A percentile compares a stretch with the other conserved stretches of the same genome.
phyloP scores from a whole-genome alignment of 2,888 invertebrate genomes.

The Megastigmus dorsalis region DNA sequence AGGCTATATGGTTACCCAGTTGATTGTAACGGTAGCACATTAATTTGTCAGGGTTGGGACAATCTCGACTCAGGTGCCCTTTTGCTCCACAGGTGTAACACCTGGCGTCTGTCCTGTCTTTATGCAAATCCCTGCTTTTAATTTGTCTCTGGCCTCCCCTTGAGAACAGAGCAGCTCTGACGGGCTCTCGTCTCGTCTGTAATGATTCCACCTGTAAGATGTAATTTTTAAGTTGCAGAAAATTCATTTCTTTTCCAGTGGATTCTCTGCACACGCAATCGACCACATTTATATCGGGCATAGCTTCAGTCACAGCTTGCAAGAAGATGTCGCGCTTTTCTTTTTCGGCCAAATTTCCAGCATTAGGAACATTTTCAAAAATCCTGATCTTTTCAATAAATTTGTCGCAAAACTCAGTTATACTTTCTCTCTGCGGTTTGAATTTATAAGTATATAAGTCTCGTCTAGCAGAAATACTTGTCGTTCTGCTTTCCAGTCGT shows the following conservation, averaged over 20 bases:
- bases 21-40: background rate
- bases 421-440: background rate
- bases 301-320: no score
- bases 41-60: no score
- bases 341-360: background rate
- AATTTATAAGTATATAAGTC: background rate
- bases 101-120: no score
- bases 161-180: no score
- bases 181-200: no score
- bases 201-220: no score
- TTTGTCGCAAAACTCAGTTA: background rate
- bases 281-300: background rate
- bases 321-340: background rate
- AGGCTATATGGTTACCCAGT: background rate
- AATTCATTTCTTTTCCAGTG: background rate
- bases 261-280: no score
- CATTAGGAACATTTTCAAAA: background rate
- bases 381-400: background rate
- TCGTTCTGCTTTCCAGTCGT: background rate
- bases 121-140: no score
- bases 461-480: background rate
- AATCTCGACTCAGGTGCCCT: no score
- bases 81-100: no score
- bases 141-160: no score
- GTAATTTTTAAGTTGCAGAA: no score